Base-by-base conservation (phyloP, 2,797 vertebrate genomes). In the Epinephelus malabaricus region DNA sequence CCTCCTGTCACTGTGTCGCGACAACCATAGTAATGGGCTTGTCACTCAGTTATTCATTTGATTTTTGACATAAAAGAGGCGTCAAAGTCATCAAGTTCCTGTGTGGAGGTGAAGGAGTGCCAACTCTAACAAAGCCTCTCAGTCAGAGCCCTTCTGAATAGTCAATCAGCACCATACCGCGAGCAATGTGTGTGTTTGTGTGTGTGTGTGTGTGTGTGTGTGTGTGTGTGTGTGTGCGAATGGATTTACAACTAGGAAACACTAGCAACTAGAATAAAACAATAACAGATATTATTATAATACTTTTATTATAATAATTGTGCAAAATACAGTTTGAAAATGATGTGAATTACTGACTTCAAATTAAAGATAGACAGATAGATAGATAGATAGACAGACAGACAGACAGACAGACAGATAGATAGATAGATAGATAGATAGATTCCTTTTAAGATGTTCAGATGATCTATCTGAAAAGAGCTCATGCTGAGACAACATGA, bases 61-160 rank as follows among this genome's bases (percentile, higher is more conserved):
- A 69, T 50, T 80, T 73, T 8, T 77, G 76, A 43, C 65, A n/a
- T 63, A 49, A 77, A 73, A 82, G 59, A 77, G 64, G 47, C 53
- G 46, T 84, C 56, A 78, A 51, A 61, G 61, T 80, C 68, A 66
- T 73, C 55, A 72, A 51, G 38, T 65, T 60, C 25, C 38, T 25
- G 64, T 67, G 49, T 43, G 50, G 60, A 84, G 53, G 30, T 70
- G 51, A 68, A 84, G 40, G 23, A 76, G 27, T 43, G 54, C 45
- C 64, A 34, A 17, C 30, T 59, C 59, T 63, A 60, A 78, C 49
- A 78, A 81, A 68, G 43, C 7, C 43, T 62, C 40, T 78, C 71
- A 40, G 27, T 79, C 49, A 65, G 55, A 71, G 70, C 45, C 30
- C 10, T 38, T 70, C 21, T 53, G 69, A 73, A 70, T 38, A 62